Percentiles rank a stretch among this genome's conserved stretches.
Conservation (phyloP, 2,888 invertebrate genomes). For the Nebria salina region DNA sequence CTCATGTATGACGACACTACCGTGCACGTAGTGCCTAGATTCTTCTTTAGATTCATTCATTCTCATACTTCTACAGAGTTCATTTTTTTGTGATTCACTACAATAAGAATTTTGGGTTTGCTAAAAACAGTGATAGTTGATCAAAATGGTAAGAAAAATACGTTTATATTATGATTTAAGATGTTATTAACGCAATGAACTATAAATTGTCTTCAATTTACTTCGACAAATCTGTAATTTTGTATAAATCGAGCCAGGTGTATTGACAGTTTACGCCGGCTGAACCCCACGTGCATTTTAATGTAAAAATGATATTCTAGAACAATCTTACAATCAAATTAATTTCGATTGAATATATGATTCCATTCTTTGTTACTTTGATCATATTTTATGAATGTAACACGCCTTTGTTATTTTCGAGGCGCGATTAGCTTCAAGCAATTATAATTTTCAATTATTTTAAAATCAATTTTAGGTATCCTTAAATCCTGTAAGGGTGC, state of each 20-base stretch:
- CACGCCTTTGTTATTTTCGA: background rate
- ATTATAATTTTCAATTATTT: background rate
- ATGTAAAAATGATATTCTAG: conserved; percentile 13
- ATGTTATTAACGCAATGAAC: conserved; percentile 3
- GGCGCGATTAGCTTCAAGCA: background rate
- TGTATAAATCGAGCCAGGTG: conserved; percentile 25
- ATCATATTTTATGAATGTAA: background rate
- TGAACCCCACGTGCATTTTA: conserved; percentile 39
- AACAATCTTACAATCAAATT: background rate
- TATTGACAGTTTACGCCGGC: conserved; percentile 37
- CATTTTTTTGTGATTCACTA: conserved; percentile 37
- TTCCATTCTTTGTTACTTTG: background rate
- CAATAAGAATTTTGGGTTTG: conserved; percentile 23
- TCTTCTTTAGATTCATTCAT: conserved; percentile 7
- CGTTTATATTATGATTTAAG: conserved; percentile 7
- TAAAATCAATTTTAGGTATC: conserved; percentile 70
- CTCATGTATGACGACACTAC: no score
- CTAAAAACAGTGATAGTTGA: conserved; percentile 27
- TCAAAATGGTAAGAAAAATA: conserved; percentile 34
- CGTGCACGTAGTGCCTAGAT: background rate
- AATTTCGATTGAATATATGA: background rate
- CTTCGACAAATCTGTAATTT: background rate
- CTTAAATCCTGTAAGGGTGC: conserved; percentile 91
- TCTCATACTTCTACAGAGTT: conserved; percentile 31
- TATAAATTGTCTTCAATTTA: conserved; percentile 1